These are phyloP conservation scores for Lordiphosa stackelbergi DNA, from an alignment of 1,140 invertebrate genomes.

Conservation along the genomic window DNA sequence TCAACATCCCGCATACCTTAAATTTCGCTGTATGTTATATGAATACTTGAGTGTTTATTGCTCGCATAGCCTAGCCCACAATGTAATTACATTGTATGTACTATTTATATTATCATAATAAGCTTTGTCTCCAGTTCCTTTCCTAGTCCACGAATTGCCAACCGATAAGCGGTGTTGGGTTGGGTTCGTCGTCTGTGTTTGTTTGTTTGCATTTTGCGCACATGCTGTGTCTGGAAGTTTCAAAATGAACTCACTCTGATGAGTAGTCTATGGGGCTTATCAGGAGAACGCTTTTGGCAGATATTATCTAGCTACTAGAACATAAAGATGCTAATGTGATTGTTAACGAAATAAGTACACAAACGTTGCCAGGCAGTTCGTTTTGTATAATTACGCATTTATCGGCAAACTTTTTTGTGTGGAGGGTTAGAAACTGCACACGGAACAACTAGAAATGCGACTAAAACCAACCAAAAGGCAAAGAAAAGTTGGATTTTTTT, in stretches of 20 bases:
- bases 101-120: slow-evolving; percentile 7
- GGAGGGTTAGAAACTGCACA: slow-evolving; percentile 17
- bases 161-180: slow-evolving; percentile 38
- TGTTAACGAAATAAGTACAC: slow-evolving; percentile 6
- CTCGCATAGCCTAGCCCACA: slow-evolving; percentile 16
- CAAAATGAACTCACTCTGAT: neutral
- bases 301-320: slow-evolving; percentile 30
- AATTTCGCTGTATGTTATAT: neutral
- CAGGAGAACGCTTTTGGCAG: slow-evolving; percentile 33
- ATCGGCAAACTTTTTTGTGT: slow-evolving; percentile 9
- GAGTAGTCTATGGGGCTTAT: slow-evolving; percentile 16
- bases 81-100: slow-evolving; percentile 16
- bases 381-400: slow-evolving; percentile 10
- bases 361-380: neutral
- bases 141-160: neutral
- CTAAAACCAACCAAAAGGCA: slow-evolving; percentile 4
- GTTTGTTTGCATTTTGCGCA: slow-evolving; percentile 49
- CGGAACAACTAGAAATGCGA: slow-evolving; percentile 17
- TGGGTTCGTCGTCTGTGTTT: neutral
- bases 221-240: slow-evolving; percentile 15
- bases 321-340: slow-evolving; percentile 14
- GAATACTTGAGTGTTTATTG: slow-evolving; percentile 15
- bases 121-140: slow-evolving; percentile 3
- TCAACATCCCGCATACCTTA: no score
- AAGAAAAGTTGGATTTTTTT: slow-evolving; percentile 25